Percentiles rank a stretch among this genome's conserved stretches.
Conservation (phyloP, 2,113 vertebrate genomes). For the Austrofundulus limnaeus region DNA sequence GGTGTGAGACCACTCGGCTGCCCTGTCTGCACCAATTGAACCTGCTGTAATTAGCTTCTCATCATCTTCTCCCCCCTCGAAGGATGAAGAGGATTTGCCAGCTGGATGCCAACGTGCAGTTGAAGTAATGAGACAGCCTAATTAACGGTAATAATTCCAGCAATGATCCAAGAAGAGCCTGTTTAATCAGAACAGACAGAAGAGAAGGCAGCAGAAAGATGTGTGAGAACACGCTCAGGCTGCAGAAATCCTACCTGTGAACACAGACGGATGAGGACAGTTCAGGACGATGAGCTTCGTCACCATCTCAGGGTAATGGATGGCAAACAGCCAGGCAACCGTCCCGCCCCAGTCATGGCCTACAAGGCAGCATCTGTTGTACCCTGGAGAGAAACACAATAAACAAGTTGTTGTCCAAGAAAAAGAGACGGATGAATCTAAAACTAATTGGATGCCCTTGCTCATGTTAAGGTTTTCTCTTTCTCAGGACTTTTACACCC, state of each 20-base stretch:
- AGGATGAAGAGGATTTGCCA: conserved; percentile 55
- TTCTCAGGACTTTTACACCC: conserved; percentile 23
- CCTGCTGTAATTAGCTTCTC: conserved; percentile 66
- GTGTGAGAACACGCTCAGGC: background rate
- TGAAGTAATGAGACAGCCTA: conserved; percentile 51
- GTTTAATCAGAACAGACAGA: conserved; percentile 32
- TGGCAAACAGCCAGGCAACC: conserved; percentile 93
- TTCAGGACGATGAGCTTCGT: conserved; percentile 94
- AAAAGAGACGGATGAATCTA: background rate
- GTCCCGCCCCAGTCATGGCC: conserved; percentile 98
- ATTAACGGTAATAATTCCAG: conserved; percentile 60
- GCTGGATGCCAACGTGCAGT: conserved; percentile 60
- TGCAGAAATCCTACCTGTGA: conserved; percentile 53
- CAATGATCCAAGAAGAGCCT: conserved; percentile 42
- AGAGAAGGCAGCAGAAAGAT: no score
- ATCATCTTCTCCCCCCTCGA: conserved; percentile 49
- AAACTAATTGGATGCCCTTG: background rate
- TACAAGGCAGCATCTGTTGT: conserved; percentile 93
- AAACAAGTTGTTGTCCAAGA: background rate
- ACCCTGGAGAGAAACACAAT: conserved; percentile 79
- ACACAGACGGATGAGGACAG: conserved; percentile 93
- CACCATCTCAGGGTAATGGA: conserved; percentile 97
- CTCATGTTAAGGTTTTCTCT: no score
- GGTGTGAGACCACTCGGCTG: conserved; percentile 11
- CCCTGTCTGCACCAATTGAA: conserved; percentile 42